A percentile compares a stretch with the other conserved stretches of the same genome.
Evolutionary conservation across 2,888 invertebrate species (phyloP).

Genomic region (Cheilosia variabilis): DNA sequence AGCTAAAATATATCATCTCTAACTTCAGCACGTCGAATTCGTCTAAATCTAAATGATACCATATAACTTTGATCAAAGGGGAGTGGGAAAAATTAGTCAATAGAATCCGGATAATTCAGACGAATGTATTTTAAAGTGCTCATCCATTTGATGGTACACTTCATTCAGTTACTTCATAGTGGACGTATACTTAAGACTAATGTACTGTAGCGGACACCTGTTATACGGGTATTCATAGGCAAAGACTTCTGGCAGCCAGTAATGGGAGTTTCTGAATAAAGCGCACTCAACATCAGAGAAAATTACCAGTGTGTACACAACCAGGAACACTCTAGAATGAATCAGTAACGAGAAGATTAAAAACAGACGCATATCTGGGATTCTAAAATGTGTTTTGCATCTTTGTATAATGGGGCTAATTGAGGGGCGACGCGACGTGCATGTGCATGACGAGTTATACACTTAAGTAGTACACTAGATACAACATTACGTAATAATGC

Average conservation of each 20-base stretch:
- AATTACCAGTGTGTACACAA: constrained; percentile 25
- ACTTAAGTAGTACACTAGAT: not conserved
- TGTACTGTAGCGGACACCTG: constrained; percentile 56
- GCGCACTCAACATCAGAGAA: constrained; percentile 50
- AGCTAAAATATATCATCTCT: not conserved
- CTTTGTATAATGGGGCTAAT: constrained; percentile 57
- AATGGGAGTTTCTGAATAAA: constrained; percentile 45
- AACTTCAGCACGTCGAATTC: not conserved
- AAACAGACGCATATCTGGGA: constrained; percentile 41
- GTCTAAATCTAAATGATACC: constrained; percentile 7
- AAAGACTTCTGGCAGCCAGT: constrained; percentile 22
- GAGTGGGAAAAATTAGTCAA: constrained; percentile 29
- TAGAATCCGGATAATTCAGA: constrained; percentile 46
- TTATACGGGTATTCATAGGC: constrained; percentile 14
- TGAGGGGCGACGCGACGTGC: constrained; percentile 41
- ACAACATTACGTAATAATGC: constrained; percentile 27
- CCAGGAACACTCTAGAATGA: constrained; percentile 59
- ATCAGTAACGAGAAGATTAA: constrained; percentile 41
- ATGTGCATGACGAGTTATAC: not conserved
- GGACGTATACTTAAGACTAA: constrained; percentile 44
- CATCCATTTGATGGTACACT: constrained; percentile 45
- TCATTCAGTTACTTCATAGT: constrained; percentile 34
- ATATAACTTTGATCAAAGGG: not conserved
- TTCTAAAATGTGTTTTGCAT: constrained; percentile 69
- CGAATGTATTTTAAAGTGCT: constrained; percentile 58